Percentiles rank a stretch among this genome's conserved stretches.
Conservation (phyloP, 1,140 invertebrate genomes). For the Phenacoccus solenopsis region DNA sequence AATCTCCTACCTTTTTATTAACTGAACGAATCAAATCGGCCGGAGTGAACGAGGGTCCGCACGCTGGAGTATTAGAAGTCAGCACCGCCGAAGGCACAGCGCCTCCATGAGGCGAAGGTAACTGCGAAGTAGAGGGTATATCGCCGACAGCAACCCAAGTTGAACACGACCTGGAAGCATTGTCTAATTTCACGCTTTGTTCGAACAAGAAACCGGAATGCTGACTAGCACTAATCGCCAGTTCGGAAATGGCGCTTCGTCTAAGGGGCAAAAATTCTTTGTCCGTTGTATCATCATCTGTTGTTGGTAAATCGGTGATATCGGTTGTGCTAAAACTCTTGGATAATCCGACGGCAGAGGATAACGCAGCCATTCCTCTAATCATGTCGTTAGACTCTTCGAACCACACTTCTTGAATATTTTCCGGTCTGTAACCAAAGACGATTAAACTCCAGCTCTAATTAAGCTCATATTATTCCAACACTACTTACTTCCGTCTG, state of each 20-base stretch:
- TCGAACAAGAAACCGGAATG: slow-evolving; percentile 42
- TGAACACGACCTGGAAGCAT: slow-evolving; percentile 65
- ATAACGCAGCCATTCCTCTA: slow-evolving; percentile 58
- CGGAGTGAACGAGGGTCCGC: slow-evolving; percentile 45
- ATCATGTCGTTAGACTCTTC: slow-evolving; percentile 66
- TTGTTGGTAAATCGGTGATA: slow-evolving; percentile 40
- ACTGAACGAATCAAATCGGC: slow-evolving; percentile 62
- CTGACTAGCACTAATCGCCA: slow-evolving; percentile 44
- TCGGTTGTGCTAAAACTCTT: slow-evolving; percentile 71
- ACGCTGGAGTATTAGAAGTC: slow-evolving; percentile 33
- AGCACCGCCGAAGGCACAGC: slow-evolving; percentile 36
- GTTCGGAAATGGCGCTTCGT: slow-evolving; percentile 45
- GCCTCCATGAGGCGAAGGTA: slow-evolving; percentile 57
- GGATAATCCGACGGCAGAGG: slow-evolving; percentile 61
- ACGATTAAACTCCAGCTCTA: no score
- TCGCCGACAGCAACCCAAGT: slow-evolving; percentile 75
- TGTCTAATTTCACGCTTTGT: slow-evolving; percentile 42
- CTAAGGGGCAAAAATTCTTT: slow-evolving; percentile 26
- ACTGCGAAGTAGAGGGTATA: slow-evolving; percentile 50
- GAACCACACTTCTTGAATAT: slow-evolving; percentile 53
- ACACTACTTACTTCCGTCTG: background rate
- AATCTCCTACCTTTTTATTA: slow-evolving; percentile 67
- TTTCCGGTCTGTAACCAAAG: slow-evolving; percentile 36
- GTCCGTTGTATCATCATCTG: slow-evolving; percentile 26
- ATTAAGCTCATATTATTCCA: no score